Evolutionary conservation across 2,797 vertebrate species (phyloP), one percentile per base, ranked within the genome.

Genomic region (Manis pentadactyla): DNA sequence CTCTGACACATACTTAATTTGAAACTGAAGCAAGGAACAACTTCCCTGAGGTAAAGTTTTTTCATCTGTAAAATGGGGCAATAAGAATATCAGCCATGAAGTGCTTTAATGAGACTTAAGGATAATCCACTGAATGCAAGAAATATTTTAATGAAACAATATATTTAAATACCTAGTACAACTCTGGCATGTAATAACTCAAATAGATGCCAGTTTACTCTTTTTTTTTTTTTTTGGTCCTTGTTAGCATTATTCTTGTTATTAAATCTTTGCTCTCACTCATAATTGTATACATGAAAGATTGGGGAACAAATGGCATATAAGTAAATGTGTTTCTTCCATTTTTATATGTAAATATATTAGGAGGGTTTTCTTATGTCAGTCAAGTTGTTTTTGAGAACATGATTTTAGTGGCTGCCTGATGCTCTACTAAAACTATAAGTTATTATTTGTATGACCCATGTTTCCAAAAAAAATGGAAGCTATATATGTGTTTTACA

Each of bases 391-490:
- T 83, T 95, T 92, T 71, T 51, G 27, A 96, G 92, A 92, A 66
- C 21, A n/a, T 61, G 6, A 61, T 73, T 93, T 95, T 92, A 89
- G 55, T 94, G 34, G 34, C n/a, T 89, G 79, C 27, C 57, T 77
- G 59, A 77, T 93, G 94, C n/a, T 90, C 59, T 87, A 31, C 25
- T 53, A 34, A 69, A 88, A 87, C 46, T 11, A 21, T 61, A 68
- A 49, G 21, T 61, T 49, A 0, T 64, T 94, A 59, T 55, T 86
- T 84, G 84, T 15, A n/a, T 97, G 75, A 94, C 51, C 46, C n/a
- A 37, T 87, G 34, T 82, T 93, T 95, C 73, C 61, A 55, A 89
- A 51, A 74, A 87, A 18, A 55, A 55, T 34, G 13, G 25, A 91
- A 92, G 15, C 75, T 71, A 19, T 17, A 11, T 7, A 5, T 66